Evolutionary conservation across 2,888 invertebrate species (phyloP), one percentile per base, ranked within the genome.

Genomic region (Thalpophila matura): DNA sequence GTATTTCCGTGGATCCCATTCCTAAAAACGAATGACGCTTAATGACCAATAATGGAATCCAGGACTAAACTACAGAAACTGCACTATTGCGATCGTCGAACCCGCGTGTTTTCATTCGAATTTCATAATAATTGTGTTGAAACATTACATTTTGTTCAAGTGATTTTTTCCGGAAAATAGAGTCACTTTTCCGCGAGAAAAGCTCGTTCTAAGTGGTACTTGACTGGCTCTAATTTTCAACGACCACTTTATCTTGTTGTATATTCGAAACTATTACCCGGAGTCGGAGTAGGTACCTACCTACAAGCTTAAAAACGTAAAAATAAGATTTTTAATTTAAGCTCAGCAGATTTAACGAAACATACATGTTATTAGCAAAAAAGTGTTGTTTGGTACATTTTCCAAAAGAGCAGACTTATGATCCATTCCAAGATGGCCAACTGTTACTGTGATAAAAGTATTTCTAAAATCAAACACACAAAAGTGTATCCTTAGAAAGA

Each of bases 161-260:
- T 12, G 35, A 37, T 42, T 7, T 31, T 16, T 45, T 53, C 12
- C n/a, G 26, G n/a, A 38, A 38, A 50, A 35, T 50, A 24, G 9
- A 12, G 20, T 0, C 7, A 12, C 26, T 55, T 50, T 65, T 40
- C 14, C 2, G 3, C 14, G 12, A 65, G 35, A 55, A 42, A 50
- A 54, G 4, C 26, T 61, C 20, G 6, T 2, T 1, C 14, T 38
- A 26, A 14, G 4, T 18, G 18, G 12, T 33, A n/a, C 22, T 51
- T 31, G 2, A 16, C 29, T 26, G 24, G 35, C 14, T 50, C 18
- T 37, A 33, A 42, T 56, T 67, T 56, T 26, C 20, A 58, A 53
- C 20, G 26, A 22, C 27, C 42, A 14, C 31, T 59, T 53, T 37
- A 65, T 59, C 53, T 43, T 53, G 37, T 43, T 22, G 47, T 58